Evolutionary conservation across 1,140 invertebrate genomes (phyloP), one percentile per base, ranked within the genome.

Genomic region (Drosophila takahashii): DNA sequence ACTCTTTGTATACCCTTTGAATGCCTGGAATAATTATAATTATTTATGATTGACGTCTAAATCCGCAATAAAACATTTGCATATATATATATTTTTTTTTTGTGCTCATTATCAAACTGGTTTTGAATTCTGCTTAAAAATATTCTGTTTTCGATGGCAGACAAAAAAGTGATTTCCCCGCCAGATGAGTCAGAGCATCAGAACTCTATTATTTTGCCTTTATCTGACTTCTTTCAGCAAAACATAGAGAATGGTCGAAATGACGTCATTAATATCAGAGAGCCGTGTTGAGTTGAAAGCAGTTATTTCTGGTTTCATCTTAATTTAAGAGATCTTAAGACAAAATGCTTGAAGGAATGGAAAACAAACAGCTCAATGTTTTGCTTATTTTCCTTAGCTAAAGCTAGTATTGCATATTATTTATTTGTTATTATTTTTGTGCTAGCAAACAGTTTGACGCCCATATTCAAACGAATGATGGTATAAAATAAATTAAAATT

Each of bases 231-330:
- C 42, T 69, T 69, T 13, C 13, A 15, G 10, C 26, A 34, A 41
- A 48, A 16, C 47, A 13, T 41, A 48, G 65, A 47, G 57, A 45
- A 53, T 61, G 54, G 77, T 11, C 32, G 41, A 53, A 54, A 27
- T 78, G 67, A 81, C 56, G 79, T 83, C 79, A 57, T 26, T 18
- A 54, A 41, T 32, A 26, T 36, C 50, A 36, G 11, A 29, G 27
- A 27, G 16, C 2, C 11, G 10, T 26, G 34, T n/a, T 41, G 45
- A 64, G 70, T 36, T 62, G 41, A 27, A 53, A 52, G 48, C 71
- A 52, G 70, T 22, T 70, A 45, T 13, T 53, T 58, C 60, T 58
- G 36, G 70, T 56, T 62, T 45, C 2, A 6, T 36, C 10, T n/a
- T 26, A 9, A 36, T 11, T 36, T 15, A 8, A 29, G 47, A 32